A percentile compares a stretch with the other conserved stretches of the same genome.
Evolutionary conservation across 2,797 vertebrate species (phyloP).

Genomic region (Psittacula derbiana): DNA sequence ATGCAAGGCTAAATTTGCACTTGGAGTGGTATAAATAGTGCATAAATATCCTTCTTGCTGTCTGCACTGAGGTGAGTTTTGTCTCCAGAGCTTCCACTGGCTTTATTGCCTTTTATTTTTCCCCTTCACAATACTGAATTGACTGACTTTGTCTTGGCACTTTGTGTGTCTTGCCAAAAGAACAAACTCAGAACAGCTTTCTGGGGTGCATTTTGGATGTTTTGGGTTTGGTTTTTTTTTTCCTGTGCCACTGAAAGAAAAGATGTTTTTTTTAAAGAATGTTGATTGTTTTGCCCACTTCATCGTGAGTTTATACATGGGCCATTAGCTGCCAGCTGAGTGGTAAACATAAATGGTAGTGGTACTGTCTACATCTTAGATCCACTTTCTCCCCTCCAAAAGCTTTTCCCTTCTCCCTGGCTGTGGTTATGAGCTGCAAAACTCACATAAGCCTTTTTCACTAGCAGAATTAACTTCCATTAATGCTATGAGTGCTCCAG

Average conservation of each 20-base stretch:
- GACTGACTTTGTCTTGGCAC: constrained; percentile 11
- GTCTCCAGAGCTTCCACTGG: constrained; percentile 50
- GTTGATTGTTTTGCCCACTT: constrained; percentile 29
- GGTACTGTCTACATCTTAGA: constrained; percentile 18
- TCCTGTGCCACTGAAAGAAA: constrained; percentile 4
- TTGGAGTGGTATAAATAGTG: constrained; percentile 28
- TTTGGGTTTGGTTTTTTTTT: not conserved
- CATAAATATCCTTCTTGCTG: constrained; percentile 32
- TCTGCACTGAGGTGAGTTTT: constrained; percentile 18
- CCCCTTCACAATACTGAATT: not conserved
- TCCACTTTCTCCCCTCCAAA: not conserved
- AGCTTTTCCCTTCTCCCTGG: constrained; percentile 42
- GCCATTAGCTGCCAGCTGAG: constrained; percentile 51
- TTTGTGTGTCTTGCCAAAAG: not conserved
- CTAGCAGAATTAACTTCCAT: constrained; percentile 49
- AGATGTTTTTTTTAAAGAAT: constrained; percentile 11
- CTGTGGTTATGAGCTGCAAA: constrained; percentile 29
- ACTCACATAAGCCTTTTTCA: constrained; percentile 40
- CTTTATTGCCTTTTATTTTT: not conserved
- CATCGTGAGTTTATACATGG: constrained; percentile 4
- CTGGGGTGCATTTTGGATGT: not conserved
- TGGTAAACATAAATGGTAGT: constrained; percentile 46
- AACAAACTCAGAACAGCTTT: constrained; percentile 43
- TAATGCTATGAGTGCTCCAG: constrained; percentile 37
- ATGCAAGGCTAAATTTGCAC: constrained; percentile 26